Base-by-base conservation (phyloP, 2,797 vertebrate species). In the Lepilemur ruficaudatus region DNA sequence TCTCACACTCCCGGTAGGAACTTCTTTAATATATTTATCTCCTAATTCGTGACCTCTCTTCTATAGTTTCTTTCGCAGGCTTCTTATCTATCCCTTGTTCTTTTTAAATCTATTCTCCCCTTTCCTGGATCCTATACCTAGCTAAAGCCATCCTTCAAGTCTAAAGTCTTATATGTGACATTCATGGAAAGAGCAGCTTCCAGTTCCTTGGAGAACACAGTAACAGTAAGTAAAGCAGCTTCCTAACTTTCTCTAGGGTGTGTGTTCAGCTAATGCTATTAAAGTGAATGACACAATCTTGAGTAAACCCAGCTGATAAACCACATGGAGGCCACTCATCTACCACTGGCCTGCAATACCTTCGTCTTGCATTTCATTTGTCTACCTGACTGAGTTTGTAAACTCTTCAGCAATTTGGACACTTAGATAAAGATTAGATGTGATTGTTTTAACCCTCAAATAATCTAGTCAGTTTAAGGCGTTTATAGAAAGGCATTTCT, bases 321-420 rank as follows among this genome's bases (percentile, higher is more conserved):
- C 23, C 50, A 43, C 1, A 0, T 11, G 80, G n/a, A 38, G 1
- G 35, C 57, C 46, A 41, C 23, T 63, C 75, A 8, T 65, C 52
- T 59, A 22, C 78, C 20, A 3, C 17, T 0, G 55, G 43, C 46
- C 30, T 32, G 25, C n/a, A 46, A 9, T 12, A 20, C 23, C 80
- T 81, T 18, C 4, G 12, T 65, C 57, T 93, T 70, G 17, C 30
- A 8, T 73, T 90, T 69, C 78, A 87, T 80, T 89, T 89, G 22
- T 94, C 46, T 97, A 97, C 92, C 35, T 75, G 43, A 55, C 25
- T 7, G 46, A 89, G 67, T 91, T 55, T 95, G 25, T 84, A 91
- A 96, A 70, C 43, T 48, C 22, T n/a, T 90, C 52, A 86, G 65
- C 38, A 61, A 59, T 93, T 59, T 35, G 46, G 52, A 80, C 69